Conservation (phyloP, 2,888 invertebrate species). For the Sussaba pulchella region DNA sequence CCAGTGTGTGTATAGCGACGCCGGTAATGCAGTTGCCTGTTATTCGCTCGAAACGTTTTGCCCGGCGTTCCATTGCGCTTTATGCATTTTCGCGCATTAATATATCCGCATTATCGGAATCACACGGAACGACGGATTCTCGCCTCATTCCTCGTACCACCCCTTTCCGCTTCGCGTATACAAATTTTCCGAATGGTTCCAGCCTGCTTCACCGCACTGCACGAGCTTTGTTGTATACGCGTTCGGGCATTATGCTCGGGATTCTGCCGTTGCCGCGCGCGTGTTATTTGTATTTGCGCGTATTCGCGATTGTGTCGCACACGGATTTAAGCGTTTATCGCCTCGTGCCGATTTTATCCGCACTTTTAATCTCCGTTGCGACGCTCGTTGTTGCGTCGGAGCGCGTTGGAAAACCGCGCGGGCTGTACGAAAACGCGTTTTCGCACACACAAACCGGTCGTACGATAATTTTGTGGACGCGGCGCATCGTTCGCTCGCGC, state of each 20-base stretch:
- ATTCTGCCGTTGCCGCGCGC: no score
- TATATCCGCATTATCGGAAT: conserved; percentile 78
- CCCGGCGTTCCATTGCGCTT: conserved; percentile 70
- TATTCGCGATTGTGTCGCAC: not conserved
- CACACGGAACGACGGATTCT: conserved; percentile 71
- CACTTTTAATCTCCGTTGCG: conserved; percentile 64
- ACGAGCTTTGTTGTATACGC: conserved; percentile 23
- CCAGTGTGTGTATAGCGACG: conserved; percentile 13
- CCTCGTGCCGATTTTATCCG: conserved; percentile 58
- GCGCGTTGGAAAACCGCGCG: not conserved
- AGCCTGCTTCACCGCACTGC: conserved; percentile 49
- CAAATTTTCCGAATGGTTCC: conserved; percentile 49
- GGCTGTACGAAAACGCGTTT: conserved; percentile 52
- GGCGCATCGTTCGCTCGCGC: conserved; percentile 25
- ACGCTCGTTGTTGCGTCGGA: not conserved
- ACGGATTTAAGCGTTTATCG: conserved; percentile 52
- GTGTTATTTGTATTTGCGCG: not conserved
- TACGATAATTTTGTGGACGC: conserved; percentile 60
- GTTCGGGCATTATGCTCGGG: conserved; percentile 27
- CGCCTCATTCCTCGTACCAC: conserved; percentile 35
- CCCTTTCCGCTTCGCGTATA: conserved; percentile 18
- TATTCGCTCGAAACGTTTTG: conserved; percentile 72
- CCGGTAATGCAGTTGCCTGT: conserved; percentile 28
- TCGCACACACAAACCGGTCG: conserved; percentile 2
- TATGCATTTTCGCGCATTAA: conserved; percentile 76